These are phyloP conservation scores for Acanthiza pusilla DNA, from an alignment of 2,797 vertebrate species.

Conservation along the genomic window DNA sequence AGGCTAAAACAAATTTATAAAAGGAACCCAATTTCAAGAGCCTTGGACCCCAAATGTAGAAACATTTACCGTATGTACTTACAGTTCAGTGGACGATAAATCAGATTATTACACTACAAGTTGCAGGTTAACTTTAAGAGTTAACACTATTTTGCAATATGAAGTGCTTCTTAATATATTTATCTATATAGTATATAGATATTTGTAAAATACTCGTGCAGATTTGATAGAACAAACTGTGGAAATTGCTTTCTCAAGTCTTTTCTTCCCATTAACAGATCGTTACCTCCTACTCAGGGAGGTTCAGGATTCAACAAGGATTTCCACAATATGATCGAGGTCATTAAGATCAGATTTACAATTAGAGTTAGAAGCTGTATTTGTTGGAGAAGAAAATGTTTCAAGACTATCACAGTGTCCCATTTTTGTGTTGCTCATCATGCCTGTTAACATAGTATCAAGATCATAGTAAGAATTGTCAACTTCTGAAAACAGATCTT, in stretches of 20 bases:
- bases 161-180: constrained; percentile 42
- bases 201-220: constrained; percentile 52
- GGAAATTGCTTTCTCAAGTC: not conserved
- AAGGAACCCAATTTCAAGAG: not conserved
- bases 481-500: constrained; percentile 93
- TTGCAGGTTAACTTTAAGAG: constrained; percentile 46
- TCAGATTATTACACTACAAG: constrained; percentile 42
- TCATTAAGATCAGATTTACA: constrained; percentile 93
- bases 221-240: constrained; percentile 32
- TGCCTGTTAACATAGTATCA: constrained; percentile 91
- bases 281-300: not conserved
- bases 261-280: not conserved
- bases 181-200: constrained; percentile 61
- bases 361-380: constrained; percentile 77
- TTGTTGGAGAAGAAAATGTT: constrained; percentile 79
- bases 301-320: constrained; percentile 90
- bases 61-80: not conserved
- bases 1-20: not conserved
- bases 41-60: not conserved
- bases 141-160: constrained; percentile 56
- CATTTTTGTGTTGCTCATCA: constrained; percentile 87
- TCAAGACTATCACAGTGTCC: constrained; percentile 89
- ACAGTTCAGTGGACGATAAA: not conserved
- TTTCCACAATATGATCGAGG: constrained; percentile 94
- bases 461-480: constrained; percentile 94